These are phyloP conservation scores for Nyctalus aviator DNA, from an alignment of 2,797 vertebrate species.

Conservation along the genomic window DNA sequence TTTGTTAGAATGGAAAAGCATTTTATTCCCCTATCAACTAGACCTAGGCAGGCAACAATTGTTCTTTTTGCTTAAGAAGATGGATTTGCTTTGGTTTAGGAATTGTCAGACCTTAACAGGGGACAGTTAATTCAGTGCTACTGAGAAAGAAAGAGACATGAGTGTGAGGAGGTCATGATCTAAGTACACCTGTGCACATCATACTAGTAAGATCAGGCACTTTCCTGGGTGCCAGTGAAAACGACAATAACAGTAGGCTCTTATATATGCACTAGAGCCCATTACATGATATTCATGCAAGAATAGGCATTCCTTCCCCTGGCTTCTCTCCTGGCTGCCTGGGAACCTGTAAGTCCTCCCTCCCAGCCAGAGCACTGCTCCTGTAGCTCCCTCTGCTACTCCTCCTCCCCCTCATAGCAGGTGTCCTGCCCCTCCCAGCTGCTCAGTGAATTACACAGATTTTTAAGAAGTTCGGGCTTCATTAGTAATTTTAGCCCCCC, in stretches of 20 bases:
- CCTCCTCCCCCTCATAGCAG: too few species aligned
- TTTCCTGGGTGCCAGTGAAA: not conserved
- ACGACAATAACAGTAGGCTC: not conserved
- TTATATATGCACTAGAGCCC: not conserved
- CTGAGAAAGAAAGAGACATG: not conserved
- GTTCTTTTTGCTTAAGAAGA: slow-evolving; percentile 13
- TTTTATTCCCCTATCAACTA: not conserved
- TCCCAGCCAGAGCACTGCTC: too few species aligned
- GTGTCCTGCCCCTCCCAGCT: accelerated
- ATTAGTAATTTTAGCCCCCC: too few species aligned
- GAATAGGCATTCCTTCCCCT: too few species aligned
- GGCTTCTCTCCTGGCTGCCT: too few species aligned
- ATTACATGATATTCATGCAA: too few species aligned
- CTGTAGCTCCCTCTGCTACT: too few species aligned
- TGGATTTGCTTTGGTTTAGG: slow-evolving; percentile 19
- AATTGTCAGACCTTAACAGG: not conserved
- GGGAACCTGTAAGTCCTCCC: too few species aligned
- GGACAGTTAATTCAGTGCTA: not conserved
- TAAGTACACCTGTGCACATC: not conserved
- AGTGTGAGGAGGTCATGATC: not conserved
- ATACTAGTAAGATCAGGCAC: not conserved
- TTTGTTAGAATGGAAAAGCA: not conserved
- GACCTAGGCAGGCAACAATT: not conserved
- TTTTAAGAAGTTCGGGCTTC: too few species aligned
- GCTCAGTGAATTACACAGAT: too few species aligned